Evolutionary conservation across 2,797 vertebrate species (phyloP).

Genomic region (Malurus leucopterus): DNA sequence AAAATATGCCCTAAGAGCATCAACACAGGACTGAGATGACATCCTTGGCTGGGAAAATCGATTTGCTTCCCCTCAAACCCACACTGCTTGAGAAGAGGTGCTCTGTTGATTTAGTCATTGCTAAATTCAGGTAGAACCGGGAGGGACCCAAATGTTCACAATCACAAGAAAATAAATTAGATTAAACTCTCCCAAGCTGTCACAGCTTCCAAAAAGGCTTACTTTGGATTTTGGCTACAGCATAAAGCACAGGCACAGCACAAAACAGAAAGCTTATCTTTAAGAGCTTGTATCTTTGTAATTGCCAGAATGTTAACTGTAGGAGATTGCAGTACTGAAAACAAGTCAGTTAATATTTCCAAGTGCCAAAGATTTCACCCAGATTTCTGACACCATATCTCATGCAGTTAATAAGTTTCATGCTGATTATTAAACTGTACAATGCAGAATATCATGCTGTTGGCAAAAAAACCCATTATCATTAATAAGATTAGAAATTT

Average conservation of each 20-base stretch:
- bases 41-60: background rate
- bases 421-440: conserved; percentile 48
- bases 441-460: conserved; percentile 30
- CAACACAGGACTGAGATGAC: background rate
- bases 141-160: background rate
- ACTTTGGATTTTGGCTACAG: conserved; percentile 7
- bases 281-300: conserved; percentile 5
- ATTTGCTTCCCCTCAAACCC: background rate
- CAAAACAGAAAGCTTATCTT: conserved; percentile 24
- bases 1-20: background rate
- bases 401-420: conserved; percentile 51
- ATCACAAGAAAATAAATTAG: conserved; percentile 24
- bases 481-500: conserved; percentile 52
- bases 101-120: background rate
- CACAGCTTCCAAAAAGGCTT: conserved; percentile 8
- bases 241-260: background rate
- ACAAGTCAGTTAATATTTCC: conserved; percentile 34
- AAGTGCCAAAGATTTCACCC: conserved; percentile 38
- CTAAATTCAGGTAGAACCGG: background rate
- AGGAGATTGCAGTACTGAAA: conserved; percentile 13
- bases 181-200: conserved; percentile 7
- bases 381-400: conserved; percentile 30
- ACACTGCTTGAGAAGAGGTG: background rate
- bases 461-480: conserved; percentile 24
- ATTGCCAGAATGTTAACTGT: conserved; percentile 29